These are phyloP conservation scores for Steinernema carpocapsae DNA, from an alignment of 2,888 invertebrate genomes.

Conservation along the genomic window DNA sequence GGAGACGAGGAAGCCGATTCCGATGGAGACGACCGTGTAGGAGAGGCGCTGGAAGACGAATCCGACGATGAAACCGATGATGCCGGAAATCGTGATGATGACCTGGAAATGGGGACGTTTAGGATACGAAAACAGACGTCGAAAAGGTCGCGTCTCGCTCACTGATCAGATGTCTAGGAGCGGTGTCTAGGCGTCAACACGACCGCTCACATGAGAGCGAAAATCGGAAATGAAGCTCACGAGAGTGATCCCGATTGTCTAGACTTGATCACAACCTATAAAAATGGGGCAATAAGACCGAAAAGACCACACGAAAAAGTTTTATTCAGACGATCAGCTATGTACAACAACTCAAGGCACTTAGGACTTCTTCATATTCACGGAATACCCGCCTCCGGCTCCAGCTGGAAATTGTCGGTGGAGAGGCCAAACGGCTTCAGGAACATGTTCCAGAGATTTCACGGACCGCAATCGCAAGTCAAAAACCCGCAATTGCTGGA, in stretches of 20 bases:
- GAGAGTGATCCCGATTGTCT: too few relatives aligned
- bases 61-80: slow-evolving; percentile 62
- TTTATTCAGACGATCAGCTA: neutral
- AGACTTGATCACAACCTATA: too few relatives aligned
- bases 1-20: slow-evolving; percentile 56
- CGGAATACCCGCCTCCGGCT: slow-evolving; percentile 60
- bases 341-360: neutral
- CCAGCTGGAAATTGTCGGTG: slow-evolving; percentile 62
- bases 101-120: neutral
- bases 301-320: neutral
- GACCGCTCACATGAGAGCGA: too few relatives aligned
- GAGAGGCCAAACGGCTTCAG: too few relatives aligned
- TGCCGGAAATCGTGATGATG: neutral
- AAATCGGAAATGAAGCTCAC: too few relatives aligned
- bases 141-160: too few relatives aligned
- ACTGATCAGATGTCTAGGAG: too few relatives aligned
- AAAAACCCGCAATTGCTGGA: too few relatives aligned
- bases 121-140: too few relatives aligned
- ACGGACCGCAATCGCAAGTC: too few relatives aligned
- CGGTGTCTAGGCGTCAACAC: too few relatives aligned
- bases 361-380: slow-evolving; percentile 55
- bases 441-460: slow-evolving; percentile 54
- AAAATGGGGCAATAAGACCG: too few relatives aligned
- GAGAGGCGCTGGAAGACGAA: slow-evolving; percentile 57
- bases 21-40: slow-evolving; percentile 47